Base-by-base conservation (phyloP, 2,797 vertebrate species). In the Sebastes oblongus region DNA sequence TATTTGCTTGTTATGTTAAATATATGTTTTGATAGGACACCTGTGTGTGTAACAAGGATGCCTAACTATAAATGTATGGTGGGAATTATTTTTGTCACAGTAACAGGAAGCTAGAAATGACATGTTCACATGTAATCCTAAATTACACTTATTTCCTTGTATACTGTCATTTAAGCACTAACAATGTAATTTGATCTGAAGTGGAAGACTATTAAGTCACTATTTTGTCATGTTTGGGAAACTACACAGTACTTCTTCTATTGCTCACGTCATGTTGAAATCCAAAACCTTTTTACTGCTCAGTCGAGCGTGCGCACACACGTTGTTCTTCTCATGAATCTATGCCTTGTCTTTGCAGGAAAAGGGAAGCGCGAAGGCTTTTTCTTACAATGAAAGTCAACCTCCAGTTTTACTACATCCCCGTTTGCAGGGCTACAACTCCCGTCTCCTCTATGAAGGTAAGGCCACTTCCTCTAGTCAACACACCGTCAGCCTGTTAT, bases 341-440 rank as follows among this genome's bases (percentile, higher is more conserved):
- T 81, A 14, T 72, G 79, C 8, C 75, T 70, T 83, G 72, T 59
- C 1, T 67, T 86, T 61, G 34, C 92, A 99, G 98, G 94, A 99
- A 98, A 92, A 95, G 96, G 81, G 98, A 99, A 91, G 95, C 96
- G 0, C 93, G 97, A 5, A 93, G 96, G 39, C 94, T 95, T 62
- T 97, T 96, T 92, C 95, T 98, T 69, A 97, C 97, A 0, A 93
- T 93, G 73, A 96, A 96, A 92, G 92, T 98, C 86, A 96, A 96
- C 91, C 93, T 99, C 69, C 97, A 98, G 87, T 96, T 99, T 92
- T 99, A 98, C 92, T 97, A 98, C 90, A 95, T 99, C 87, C 97
- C 97, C 0, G 96, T 99, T 22, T 75, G 91, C 80, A 80, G 67
- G 0, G 88, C 82, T 3, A 85, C 85, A 11, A 18, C 67, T 1